A percentile compares a stretch with the other conserved stretches of the same genome.
Evolutionary conservation across 2,888 invertebrate species (phyloP).

Genomic region (Drosophila planitibia): DNA sequence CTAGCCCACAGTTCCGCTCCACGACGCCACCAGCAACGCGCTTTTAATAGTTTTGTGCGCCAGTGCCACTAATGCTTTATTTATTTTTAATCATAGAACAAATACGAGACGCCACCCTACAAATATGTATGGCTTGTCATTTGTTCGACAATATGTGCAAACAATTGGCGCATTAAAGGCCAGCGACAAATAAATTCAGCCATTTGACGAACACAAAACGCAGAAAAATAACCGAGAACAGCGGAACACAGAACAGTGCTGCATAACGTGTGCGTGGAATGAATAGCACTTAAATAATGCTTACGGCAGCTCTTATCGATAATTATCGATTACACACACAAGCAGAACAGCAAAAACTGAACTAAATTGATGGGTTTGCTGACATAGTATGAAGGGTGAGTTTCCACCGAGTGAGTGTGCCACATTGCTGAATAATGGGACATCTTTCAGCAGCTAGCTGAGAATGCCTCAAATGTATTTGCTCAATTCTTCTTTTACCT

Average conservation of each 20-base stretch:
- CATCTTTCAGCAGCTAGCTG: background rate
- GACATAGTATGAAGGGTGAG: background rate
- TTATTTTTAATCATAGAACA: constrained; percentile 81
- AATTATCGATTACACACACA: constrained; percentile 22
- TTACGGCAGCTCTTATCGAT: constrained; percentile 1
- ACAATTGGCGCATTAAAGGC: constrained; percentile 78
- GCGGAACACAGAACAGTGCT: background rate
- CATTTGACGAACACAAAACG: constrained; percentile 6
- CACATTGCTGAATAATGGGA: background rate
- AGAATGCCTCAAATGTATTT: background rate
- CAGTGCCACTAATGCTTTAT: constrained; percentile 71
- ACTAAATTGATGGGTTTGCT: background rate
- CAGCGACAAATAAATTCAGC: constrained; percentile 43
- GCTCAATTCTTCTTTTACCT: background rate
- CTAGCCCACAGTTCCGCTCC: background rate
- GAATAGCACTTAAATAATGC: background rate
- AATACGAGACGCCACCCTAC: constrained; percentile 62
- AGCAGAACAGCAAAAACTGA: background rate
- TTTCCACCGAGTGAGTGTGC: background rate
- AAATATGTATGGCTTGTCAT: constrained; percentile 68
- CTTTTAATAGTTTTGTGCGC: constrained; percentile 74
- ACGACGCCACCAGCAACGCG: constrained; percentile 43
- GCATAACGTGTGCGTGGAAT: background rate
- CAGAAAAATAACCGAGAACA: background rate
- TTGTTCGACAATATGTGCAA: constrained; percentile 74